Percentiles rank a stretch among this genome's conserved stretches.
phyloP scores from a whole-genome alignment of 2,888 invertebrate species.

The Sminthurides aquaticus region DNA sequence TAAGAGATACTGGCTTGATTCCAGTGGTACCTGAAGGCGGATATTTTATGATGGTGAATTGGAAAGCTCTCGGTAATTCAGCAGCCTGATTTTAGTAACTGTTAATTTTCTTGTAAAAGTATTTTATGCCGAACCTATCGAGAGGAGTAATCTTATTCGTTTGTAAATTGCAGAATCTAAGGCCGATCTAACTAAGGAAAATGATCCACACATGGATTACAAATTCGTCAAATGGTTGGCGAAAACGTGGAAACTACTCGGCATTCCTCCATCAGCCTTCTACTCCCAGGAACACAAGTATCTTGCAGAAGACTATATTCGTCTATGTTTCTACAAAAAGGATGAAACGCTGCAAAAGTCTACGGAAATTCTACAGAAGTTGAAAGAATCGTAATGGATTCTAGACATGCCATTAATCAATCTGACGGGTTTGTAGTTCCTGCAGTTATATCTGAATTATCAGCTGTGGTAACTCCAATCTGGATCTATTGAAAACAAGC shows the following conservation, averaged over 20 bases:
- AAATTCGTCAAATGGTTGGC: slow-evolving; percentile 93
- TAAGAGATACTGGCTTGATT: slow-evolving; percentile 72
- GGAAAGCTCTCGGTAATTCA: slow-evolving; percentile 61
- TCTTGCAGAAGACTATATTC: slow-evolving; percentile 74
- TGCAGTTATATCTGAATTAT: too few species aligned
- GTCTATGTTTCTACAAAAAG: slow-evolving; percentile 86
- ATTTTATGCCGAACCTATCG: background rate
- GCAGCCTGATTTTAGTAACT: background rate
- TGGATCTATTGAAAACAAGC: too few species aligned
- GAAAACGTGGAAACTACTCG: slow-evolving; percentile 80
- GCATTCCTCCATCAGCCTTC: slow-evolving; percentile 91
- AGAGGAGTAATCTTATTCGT: too few species aligned
- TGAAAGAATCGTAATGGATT: slow-evolving; percentile 20
- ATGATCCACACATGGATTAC: slow-evolving; percentile 72
- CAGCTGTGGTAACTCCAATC: too few species aligned
- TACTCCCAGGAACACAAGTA: slow-evolving; percentile 71
- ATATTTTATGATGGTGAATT: slow-evolving; percentile 94
- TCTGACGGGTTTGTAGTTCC: too few species aligned
- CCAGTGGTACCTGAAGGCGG: slow-evolving; percentile 93
- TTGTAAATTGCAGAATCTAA: slow-evolving; percentile 58
- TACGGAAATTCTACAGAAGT: slow-evolving; percentile 25
- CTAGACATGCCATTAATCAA: too few species aligned
- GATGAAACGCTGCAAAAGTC: slow-evolving; percentile 34
- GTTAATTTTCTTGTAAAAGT: background rate
- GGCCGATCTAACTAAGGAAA: slow-evolving; percentile 62